Percentiles rank a stretch among this genome's conserved stretches.
These are phyloP conservation scores for Zosterops japonicus DNA, from an alignment of 2,113 vertebrate genomes.

Conservation along the genomic window DNA sequence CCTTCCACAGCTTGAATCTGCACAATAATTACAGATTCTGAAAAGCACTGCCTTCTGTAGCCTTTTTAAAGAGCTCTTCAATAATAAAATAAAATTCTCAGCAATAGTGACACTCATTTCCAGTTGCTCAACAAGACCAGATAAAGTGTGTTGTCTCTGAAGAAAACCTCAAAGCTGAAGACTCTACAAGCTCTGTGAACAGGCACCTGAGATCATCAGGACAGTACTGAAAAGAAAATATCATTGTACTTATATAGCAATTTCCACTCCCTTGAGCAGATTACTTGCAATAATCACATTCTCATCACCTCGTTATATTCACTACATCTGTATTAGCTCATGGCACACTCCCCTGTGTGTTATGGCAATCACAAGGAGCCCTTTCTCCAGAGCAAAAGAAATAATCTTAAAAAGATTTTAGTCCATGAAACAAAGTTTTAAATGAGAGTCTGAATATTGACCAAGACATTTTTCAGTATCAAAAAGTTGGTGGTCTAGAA, in stretches of 20 bases:
- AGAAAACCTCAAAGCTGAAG: not conserved
- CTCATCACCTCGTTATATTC: not conserved
- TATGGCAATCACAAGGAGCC: not conserved
- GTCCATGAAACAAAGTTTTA: not conserved
- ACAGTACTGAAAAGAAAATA: not conserved
- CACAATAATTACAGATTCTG: not conserved
- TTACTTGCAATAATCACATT: not conserved
- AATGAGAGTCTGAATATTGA: not conserved
- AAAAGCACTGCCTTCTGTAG: not conserved
- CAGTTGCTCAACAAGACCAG: not conserved
- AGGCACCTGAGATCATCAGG: not conserved
- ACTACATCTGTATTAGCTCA: accelerated
- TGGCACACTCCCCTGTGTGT: accelerated
- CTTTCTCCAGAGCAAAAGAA: not conserved
- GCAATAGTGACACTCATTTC: not conserved
- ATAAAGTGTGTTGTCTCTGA: not conserved
- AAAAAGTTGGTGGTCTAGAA: not conserved
- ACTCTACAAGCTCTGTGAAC: not conserved
- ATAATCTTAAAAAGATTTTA: not conserved
- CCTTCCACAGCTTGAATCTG: not conserved
- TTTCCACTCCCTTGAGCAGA: not conserved
- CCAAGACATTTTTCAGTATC: not conserved
- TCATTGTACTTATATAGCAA: accelerated
- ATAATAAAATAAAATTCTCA: not conserved
- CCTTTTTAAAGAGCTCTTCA: not conserved